A percentile compares a stretch with the other conserved stretches of the same genome.
Conservation (phyloP, 2,797 vertebrate species). For the Eupleurogrammus muticus region DNA sequence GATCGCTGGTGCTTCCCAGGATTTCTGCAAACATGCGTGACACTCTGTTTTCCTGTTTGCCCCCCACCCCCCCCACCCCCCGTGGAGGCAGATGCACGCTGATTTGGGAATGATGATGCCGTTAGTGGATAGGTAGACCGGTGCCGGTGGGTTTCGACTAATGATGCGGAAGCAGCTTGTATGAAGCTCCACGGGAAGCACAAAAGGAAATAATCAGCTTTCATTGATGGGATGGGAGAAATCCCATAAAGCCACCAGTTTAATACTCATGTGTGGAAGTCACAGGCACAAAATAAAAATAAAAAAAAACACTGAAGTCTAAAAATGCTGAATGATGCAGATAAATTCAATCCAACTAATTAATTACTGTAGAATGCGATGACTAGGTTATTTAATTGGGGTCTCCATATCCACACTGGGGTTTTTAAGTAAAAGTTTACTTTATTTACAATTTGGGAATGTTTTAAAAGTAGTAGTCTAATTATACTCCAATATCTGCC, state of each 20-base stretch:
- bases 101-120: slow-evolving; percentile 40
- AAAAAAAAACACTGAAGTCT: slow-evolving; percentile 33
- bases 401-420: slow-evolving; percentile 39
- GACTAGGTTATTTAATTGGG: background rate
- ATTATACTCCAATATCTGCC: slow-evolving; percentile 2
- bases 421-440: slow-evolving; percentile 19
- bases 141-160: slow-evolving; percentile 39
- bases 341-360: background rate
- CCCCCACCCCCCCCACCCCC: background rate
- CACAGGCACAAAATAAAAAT: slow-evolving; percentile 29
- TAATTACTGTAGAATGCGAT: background rate
- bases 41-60: background rate
- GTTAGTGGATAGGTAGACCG: slow-evolving; percentile 41
- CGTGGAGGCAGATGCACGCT: slow-evolving; percentile 17
- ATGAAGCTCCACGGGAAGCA: slow-evolving; percentile 39
- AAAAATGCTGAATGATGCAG: slow-evolving; percentile 37
- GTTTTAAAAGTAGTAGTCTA: slow-evolving; percentile 3
- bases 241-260: slow-evolving; percentile 61
- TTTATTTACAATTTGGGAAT: background rate
- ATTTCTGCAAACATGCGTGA: slow-evolving; percentile 9
- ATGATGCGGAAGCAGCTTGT: slow-evolving; percentile 56
- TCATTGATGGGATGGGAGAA: slow-evolving; percentile 70
- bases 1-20: background rate
- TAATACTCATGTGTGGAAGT: slow-evolving; percentile 44
- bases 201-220: slow-evolving; percentile 68